Evolutionary conservation across 2,888 invertebrate species (phyloP).

Genomic region (Protophormia terraenovae): DNA sequence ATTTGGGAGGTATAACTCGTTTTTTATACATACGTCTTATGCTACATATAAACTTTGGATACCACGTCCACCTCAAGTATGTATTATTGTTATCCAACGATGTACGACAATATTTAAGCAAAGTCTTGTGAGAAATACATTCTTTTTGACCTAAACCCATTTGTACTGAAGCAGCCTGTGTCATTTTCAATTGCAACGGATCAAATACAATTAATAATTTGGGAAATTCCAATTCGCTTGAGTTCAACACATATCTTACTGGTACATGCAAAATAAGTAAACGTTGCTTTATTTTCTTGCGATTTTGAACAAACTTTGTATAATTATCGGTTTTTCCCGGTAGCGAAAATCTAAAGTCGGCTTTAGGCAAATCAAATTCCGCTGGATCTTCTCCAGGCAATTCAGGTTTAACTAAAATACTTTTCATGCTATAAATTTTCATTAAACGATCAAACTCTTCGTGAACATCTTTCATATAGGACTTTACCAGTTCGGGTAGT

Average conservation of each 20-base stretch:
- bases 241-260: constrained; percentile 82
- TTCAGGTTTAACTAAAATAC: constrained; percentile 85
- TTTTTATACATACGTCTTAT: constrained; percentile 77
- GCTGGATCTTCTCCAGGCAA: constrained; percentile 80
- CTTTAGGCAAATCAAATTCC: constrained; percentile 79
- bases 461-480: constrained; percentile 82
- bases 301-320: constrained; percentile 83
- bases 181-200: constrained; percentile 72
- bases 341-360: constrained; percentile 83
- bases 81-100: constrained; percentile 78
- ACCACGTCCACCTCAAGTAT: constrained; percentile 81
- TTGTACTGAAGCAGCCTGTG: constrained; percentile 48
- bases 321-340: constrained; percentile 85
- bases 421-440: constrained; percentile 85
- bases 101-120: constrained; percentile 74
- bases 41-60: constrained; percentile 78
- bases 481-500: constrained; percentile 82
- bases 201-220: constrained; percentile 73
- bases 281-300: constrained; percentile 83
- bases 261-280: constrained; percentile 85
- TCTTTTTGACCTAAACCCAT: constrained; percentile 75
- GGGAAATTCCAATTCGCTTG: constrained; percentile 80
- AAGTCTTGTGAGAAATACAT: constrained; percentile 72
- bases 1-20: constrained; percentile 72
- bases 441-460: constrained; percentile 84